Base-by-base conservation (phyloP, 2,888 invertebrate species). In the Harpagoxenus sublaevis region DNA sequence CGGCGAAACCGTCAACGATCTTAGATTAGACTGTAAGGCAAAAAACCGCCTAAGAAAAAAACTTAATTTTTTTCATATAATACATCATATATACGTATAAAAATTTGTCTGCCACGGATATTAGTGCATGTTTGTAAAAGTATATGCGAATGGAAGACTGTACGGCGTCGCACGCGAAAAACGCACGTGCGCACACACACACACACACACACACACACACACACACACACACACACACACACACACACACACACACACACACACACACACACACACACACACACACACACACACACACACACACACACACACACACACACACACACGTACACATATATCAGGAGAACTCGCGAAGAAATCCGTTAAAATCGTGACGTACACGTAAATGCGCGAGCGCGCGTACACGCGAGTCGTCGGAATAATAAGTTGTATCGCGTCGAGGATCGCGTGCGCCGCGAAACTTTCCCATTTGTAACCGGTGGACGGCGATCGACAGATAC, bases 371-470 rank as follows among this genome's bases (percentile, higher is more conserved):
- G 53, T 63, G 45, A 75, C 63, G 53, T 51, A 63, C 28, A 48
- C n/a, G 77, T 74, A 39, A 51, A 83, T 18, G 51, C 62, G 55
- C 66, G 75, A 57, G n/a, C 75, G 66, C 48, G 73, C 65, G 78
- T 45, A 66, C 75, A 57, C 85, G 84, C 81, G 82, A 89, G 77
- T 68, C 65, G 83, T 82, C 60, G 82, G 87, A 86, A 88, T 88
- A 88, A 90, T 90, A 89, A 89, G 89, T 84, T 85, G 88, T 70
- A 57, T 86, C 87, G 84, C 89, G 78, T 87, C 74, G 84, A 82
- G 81, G 87, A 92, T 94, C 92, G 94, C 93, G 94, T 94, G 94
- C 89, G 77, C 84, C 86, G 91, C 87, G 90, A 93, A 93, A 94
- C 92, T 93, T 93, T 92, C 90, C 91, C 92, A 92, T 93, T 93